Conservation (phyloP, 2,113 vertebrate species). For the Lagopus leucura region DNA sequence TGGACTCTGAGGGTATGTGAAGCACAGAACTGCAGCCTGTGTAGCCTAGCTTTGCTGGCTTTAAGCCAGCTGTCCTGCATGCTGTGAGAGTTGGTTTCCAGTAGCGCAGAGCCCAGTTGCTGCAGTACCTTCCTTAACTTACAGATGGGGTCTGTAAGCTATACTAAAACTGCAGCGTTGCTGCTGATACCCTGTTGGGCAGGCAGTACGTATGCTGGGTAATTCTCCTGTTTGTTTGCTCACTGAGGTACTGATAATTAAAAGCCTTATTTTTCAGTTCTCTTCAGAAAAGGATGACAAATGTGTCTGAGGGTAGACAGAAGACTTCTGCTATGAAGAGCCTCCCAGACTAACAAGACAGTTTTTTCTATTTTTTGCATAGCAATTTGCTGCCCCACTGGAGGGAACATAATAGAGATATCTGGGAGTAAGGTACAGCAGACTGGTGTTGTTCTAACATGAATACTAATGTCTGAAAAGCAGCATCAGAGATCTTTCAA, state of each 20-base stretch:
- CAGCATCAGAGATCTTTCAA: neutral
- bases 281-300: neutral
- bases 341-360: neutral
- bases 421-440: neutral
- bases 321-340: neutral
- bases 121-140: neutral
- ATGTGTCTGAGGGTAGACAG: neutral
- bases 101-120: neutral
- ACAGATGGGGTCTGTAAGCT: neutral
- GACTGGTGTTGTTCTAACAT: neutral
- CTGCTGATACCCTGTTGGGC: too few relatives aligned
- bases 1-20: neutral
- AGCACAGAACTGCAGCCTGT: neutral
- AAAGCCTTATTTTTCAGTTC: too few relatives aligned
- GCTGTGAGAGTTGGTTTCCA: neutral
- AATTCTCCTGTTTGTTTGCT: neutral
- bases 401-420: neutral
- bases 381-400: accelerated
- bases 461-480: neutral
- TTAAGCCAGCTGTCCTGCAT: neutral
- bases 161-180: neutral
- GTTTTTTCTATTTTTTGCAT: neutral
- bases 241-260: neutral
- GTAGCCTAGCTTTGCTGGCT: neutral
- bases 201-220: neutral